Evolutionary conservation across 1,140 invertebrate genomes (phyloP).

Genomic region (Elymnias hypermnestra): DNA sequence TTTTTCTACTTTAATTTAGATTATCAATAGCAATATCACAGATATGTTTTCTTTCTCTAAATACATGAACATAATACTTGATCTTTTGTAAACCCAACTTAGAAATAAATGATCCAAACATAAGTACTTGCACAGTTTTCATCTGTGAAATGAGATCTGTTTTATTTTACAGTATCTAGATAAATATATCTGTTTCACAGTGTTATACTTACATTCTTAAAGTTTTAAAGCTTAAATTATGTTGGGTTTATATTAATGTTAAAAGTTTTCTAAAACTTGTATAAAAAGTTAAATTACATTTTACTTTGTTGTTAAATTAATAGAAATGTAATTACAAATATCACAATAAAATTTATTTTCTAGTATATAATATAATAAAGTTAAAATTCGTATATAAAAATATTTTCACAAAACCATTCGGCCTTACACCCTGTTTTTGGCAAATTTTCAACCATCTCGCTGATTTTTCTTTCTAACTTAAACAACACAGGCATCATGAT

Average conservation of each 20-base stretch:
- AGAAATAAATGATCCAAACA: too few relatives aligned
- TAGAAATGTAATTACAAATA: too few relatives aligned
- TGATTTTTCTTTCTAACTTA: constrained; percentile 1
- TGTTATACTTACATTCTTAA: neutral
- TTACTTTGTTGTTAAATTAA: too few relatives aligned
- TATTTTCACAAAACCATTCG: neutral
- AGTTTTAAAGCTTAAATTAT: neutral
- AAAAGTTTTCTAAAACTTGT: neutral
- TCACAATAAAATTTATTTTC: neutral
- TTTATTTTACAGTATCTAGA: neutral
- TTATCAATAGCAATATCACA: constrained; percentile 14
- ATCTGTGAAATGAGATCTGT: neutral
- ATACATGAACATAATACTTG: neutral
- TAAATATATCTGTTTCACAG: neutral
- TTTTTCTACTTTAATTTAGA: constrained; percentile 10
- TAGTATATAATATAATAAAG: neutral
- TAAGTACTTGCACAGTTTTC: neutral
- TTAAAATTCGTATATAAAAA: neutral
- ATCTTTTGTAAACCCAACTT: too few relatives aligned
- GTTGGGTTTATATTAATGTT: neutral
- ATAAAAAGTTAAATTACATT: neutral
- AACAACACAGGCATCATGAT: neutral
- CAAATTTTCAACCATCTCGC: neutral
- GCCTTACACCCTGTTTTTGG: constrained; percentile 1
- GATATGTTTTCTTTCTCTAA: constrained; percentile 5